These are phyloP conservation scores for Sminthurinus aureus DNA, from an alignment of 2,888 invertebrate species.

Conservation along the genomic window DNA sequence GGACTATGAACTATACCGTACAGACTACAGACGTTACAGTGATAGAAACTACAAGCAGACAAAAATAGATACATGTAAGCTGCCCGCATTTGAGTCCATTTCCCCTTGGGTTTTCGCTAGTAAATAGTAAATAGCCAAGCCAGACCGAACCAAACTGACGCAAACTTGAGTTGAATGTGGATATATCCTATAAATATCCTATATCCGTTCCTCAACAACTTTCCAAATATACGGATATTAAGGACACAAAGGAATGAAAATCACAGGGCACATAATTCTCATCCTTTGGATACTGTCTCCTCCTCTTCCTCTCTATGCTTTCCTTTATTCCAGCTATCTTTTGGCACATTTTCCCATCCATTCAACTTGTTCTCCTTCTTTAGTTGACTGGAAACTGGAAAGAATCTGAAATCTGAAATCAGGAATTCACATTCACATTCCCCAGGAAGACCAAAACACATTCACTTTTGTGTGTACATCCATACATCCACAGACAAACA, in stretches of 20 bases:
- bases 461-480: not conserved
- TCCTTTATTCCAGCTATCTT: not conserved
- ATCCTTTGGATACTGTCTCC: not conserved
- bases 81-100: slow-evolving; percentile 23
- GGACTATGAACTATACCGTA: no score
- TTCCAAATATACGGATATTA: slow-evolving; percentile 13
- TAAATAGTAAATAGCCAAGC: slow-evolving; percentile 2
- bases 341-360: not conserved
- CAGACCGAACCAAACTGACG: slow-evolving; percentile 16
- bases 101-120: slow-evolving; percentile 8
- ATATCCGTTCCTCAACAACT: slow-evolving; percentile 23
- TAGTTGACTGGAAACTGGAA: not conserved
- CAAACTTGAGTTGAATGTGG: not conserved
- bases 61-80: slow-evolving; percentile 9
- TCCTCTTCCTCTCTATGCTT: not conserved
- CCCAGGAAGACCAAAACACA: not conserved
- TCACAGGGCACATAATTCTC: slow-evolving; percentile 31
- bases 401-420: not conserved
- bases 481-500: not conserved
- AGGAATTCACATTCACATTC: not conserved
- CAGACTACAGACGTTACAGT: not conserved
- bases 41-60: not conserved
- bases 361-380: slow-evolving; percentile 2
- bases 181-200: not conserved
- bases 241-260: slow-evolving; percentile 26